Base-by-base conservation (phyloP, 1,140 invertebrate genomes). In the Harpegnathos saltator region DNA sequence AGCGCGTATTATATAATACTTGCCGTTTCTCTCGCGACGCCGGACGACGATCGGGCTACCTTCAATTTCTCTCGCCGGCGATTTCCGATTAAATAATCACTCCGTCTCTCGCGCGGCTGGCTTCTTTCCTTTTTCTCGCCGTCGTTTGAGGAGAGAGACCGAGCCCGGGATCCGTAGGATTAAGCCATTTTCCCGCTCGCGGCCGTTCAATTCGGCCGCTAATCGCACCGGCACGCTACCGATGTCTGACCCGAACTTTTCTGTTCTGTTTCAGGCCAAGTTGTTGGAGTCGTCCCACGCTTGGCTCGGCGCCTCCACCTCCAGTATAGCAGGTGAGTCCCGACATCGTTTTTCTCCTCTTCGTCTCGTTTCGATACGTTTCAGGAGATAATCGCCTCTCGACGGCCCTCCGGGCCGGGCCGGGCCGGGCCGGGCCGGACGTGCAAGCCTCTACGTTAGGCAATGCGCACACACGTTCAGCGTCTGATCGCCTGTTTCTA, bases 251-350 rank as follows among this genome's bases (percentile, higher is more conserved):
- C n/a, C 38, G 26, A 22, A 61, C 17, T 77, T 83, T 61, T 85
- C 11, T 95, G 94, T 61, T 85, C 11, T 95, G 94, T 97, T 96
- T 85, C 96, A 98, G 97, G 97, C 97, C 90, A 98, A 98, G 95
- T 96, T 98, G 95, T 95, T 98, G 94, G 97, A 98, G 94, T 97
- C 97, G 77, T 98, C 97, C 90, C 97, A 98, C 93, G 97, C 97
- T 94, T 98, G 97, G 97, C 96, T 98, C 93, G 97, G 97, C 83
- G 97, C 97, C 89, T 97, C 97, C 73, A 97, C 97, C 74, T 97
- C 97, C 74, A 97, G 97, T 91, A 96, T 97, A 95, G 97, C 97
- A 96, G 97, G 97, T 98, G 97, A 96, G 96, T 97, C 90, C 91
- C 65, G 26, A 69, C 26, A 74, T 72, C 73, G 56, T 82, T 87